Evolutionary conservation across 2,888 invertebrate species (phyloP).

Genomic region (Diplolepis rosae): DNA sequence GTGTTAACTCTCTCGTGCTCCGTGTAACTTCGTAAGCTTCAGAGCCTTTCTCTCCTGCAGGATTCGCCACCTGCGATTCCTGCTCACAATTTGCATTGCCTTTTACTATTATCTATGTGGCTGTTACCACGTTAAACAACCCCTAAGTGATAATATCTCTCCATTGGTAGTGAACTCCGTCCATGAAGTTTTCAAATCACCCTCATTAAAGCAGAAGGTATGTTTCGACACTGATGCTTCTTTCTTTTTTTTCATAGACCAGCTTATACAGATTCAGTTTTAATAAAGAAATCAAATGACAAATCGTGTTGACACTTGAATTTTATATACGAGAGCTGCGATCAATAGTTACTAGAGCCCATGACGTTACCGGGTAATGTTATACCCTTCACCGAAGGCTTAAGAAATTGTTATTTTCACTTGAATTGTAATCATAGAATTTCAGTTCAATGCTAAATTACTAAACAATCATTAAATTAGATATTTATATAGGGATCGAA

Average conservation of each 20-base stretch:
- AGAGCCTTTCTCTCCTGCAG: conserved; percentile 1
- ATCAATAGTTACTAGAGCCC: conserved; percentile 24
- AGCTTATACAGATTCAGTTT: background rate
- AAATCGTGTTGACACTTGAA: background rate
- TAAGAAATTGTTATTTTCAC: background rate
- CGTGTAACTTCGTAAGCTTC: conserved; percentile 20
- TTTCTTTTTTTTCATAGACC: background rate
- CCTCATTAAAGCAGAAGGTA: background rate
- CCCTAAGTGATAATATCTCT: background rate
- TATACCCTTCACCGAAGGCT: background rate
- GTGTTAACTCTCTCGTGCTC: conserved; percentile 28
- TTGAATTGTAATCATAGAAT: conserved; percentile 2
- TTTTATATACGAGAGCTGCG: background rate
- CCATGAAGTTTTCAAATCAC: background rate
- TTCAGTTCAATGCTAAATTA: background rate
- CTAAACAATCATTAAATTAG: background rate
- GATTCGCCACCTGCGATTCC: background rate
- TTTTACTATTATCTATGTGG: background rate
- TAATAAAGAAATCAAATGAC: background rate
- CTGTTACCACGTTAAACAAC: background rate
- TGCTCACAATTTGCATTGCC: background rate
- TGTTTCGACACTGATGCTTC: background rate
- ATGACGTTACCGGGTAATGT: conserved; percentile 22
- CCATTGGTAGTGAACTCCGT: background rate
- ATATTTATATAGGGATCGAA: background rate